Conservation (phyloP, 53 echinoderm and acorn worm species). For the Astropecten irregularis region DNA sequence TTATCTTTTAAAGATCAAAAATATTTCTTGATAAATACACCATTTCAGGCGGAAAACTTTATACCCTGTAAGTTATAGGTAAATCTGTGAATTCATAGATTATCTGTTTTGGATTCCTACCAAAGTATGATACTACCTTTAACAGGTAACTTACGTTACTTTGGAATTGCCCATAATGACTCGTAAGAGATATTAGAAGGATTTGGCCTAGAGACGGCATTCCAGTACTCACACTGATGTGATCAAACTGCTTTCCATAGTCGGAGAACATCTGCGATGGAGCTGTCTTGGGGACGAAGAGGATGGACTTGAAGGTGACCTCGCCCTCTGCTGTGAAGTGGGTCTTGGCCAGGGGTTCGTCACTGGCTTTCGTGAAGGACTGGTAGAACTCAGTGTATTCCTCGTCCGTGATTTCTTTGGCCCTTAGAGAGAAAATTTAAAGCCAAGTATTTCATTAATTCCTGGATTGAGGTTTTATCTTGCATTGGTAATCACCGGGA, state of each 20-base stretch:
- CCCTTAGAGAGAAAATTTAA: slow-evolving; percentile 56
- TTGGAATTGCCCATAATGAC: no score
- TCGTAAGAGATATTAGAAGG: no score
- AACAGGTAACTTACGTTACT: no score
- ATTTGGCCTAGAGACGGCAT: no score
- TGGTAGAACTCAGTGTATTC: slow-evolving; percentile 96
- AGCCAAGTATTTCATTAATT: not conserved
- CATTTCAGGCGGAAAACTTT: no score
- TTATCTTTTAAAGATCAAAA: no score
- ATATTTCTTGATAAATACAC: no score
- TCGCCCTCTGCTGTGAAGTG: slow-evolving; percentile 98
- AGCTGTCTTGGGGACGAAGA: slow-evolving; percentile 85
- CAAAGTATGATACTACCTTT: no score
- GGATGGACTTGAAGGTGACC: slow-evolving; percentile 97
- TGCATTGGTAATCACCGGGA: no score
- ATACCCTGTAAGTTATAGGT: no score
- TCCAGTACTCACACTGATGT: slow-evolving; percentile 86
- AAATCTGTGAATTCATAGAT: no score
- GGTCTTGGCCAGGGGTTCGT: slow-evolving; percentile 89
- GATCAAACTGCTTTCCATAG: slow-evolving; percentile 96
- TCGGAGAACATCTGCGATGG: slow-evolving; percentile 95
- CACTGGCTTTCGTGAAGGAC: slow-evolving; percentile 85
- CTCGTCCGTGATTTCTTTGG: slow-evolving; percentile 90
- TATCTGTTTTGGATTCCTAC: no score
- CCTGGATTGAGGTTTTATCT: not conserved